phyloP scores from a whole-genome alignment of 2,888 invertebrate genomes.

The Keiferia lycopersicella region DNA sequence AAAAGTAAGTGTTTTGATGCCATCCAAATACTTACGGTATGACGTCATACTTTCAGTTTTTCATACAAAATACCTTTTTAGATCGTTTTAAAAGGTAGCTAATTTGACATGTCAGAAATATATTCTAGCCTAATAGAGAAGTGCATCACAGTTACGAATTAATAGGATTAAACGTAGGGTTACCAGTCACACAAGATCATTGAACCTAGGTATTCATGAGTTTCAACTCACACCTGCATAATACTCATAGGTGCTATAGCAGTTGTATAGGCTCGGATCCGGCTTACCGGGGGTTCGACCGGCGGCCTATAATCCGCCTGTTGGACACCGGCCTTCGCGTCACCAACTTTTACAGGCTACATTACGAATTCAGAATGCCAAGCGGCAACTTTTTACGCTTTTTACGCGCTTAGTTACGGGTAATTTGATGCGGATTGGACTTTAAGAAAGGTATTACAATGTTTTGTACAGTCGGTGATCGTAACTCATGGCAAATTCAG shows the following conservation, averaged over 20 bases:
- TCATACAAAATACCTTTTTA: no score
- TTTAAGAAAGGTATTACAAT: background rate
- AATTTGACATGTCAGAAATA: no score
- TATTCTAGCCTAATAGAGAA: no score
- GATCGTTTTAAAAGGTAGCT: no score
- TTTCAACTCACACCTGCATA: slow-evolving; percentile 1
- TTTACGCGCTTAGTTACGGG: slow-evolving; percentile 3
- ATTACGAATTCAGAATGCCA: background rate
- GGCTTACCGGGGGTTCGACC: slow-evolving; percentile 21
- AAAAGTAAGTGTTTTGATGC: no score
- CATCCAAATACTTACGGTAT: no score
- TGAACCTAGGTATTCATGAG: slow-evolving; percentile 2
- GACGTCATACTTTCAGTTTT: no score
- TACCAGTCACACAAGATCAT: background rate
- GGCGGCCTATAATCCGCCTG: slow-evolving; percentile 59
- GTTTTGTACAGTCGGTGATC: no score
- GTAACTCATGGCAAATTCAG: no score
- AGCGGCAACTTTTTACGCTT: background rate
- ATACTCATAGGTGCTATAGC: slow-evolving; percentile 1
- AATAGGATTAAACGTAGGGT: no score
- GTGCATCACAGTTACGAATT: no score
- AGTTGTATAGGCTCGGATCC: slow-evolving; percentile 6
- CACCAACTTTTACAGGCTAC: slow-evolving; percentile 43
- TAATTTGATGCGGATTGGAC: background rate
- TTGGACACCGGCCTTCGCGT: slow-evolving; percentile 64